Conservation (phyloP, 92 coral and sea anemone species). For the Bergia puertoricense region DNA sequence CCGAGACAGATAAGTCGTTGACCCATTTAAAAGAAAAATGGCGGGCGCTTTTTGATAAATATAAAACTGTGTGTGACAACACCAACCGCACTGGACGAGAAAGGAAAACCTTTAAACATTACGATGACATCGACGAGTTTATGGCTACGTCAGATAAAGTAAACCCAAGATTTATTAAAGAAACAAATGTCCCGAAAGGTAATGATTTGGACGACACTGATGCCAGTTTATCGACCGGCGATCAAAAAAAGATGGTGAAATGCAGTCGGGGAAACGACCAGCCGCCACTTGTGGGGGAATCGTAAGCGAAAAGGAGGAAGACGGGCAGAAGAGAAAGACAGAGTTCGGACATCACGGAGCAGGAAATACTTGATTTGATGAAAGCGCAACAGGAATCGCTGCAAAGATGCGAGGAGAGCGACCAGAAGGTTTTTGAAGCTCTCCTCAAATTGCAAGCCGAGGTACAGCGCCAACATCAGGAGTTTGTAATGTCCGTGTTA, state of each 20-base stretch:
- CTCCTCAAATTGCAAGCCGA: conserved; percentile 49
- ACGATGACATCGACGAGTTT: neutral
- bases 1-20: conserved; percentile 40
- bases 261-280: neutral
- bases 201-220: neutral
- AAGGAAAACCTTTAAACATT: conserved; percentile 36
- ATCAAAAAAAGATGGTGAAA: conserved; percentile 5
- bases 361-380: neutral
- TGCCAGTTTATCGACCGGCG: too few species aligned
- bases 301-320: neutral
- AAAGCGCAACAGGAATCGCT: conserved; percentile 37
- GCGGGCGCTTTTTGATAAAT: neutral
- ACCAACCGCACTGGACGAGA: conserved; percentile 50
- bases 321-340: conserved; percentile 2
- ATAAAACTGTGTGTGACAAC: conserved; percentile 35
- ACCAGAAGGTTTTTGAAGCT: conserved; percentile 39
- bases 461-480: conserved; percentile 30
- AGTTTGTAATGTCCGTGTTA: too few species aligned
- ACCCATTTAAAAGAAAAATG: conserved; percentile 52
- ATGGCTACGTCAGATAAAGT: neutral
- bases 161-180: conserved; percentile 55
- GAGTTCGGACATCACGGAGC: conserved; percentile 1
- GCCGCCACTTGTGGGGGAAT: neutral
- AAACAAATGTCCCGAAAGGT: conserved; percentile 5
- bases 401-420: conserved; percentile 52